Base-by-base conservation (phyloP, 2,797 vertebrate species). In the Crenichthys baileyi region DNA sequence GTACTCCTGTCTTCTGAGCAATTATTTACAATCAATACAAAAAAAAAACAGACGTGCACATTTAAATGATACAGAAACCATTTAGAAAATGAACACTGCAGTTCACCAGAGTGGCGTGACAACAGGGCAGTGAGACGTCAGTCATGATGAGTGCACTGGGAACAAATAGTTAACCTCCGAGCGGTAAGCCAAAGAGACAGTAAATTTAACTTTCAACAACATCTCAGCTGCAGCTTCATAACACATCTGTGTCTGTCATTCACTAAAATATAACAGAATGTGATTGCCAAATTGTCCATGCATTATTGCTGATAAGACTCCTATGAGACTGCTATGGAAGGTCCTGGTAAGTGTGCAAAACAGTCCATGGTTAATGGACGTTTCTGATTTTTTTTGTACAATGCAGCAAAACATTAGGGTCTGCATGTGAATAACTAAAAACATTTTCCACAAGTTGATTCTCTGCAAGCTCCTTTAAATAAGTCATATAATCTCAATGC, bases 381-480 rank as follows among this genome's bases (percentile, higher is more conserved):
- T 9, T 20, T 31, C 9, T 12, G 48, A 50, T 50, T 50, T 50
- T 48, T 12, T 6, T 63, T 51, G 18, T 50, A 50, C 48, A 36
- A 63, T 9, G 16, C 26, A 36, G 22, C 65, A 75, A 63, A 75
- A 60, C 7, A 12, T 41, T 22, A 16, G 8, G 36, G 15, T 60
- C 15, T 29, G 36, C 7, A 73, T 79, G 50, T 61, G 55, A 46
- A 16, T 72, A 73, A 90, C 85, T 89, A 83, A 83, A 86, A 78
- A 75, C 81, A 70, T 78, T 86, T 73, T 73, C 86, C 83, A 53
- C 68, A 65, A 80, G 80, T 84, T 44, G 72, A 79, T 83, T 83
- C 75, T 81, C 79, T 58, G 65, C 86, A 85, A 87, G 82, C 79
- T 79, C 87, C 85, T 89, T 85, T 81, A 79, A 85, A 71, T 75